These are phyloP conservation scores for Mus minutoides DNA, from an alignment of 2,797 vertebrate species.

Conservation along the genomic window DNA sequence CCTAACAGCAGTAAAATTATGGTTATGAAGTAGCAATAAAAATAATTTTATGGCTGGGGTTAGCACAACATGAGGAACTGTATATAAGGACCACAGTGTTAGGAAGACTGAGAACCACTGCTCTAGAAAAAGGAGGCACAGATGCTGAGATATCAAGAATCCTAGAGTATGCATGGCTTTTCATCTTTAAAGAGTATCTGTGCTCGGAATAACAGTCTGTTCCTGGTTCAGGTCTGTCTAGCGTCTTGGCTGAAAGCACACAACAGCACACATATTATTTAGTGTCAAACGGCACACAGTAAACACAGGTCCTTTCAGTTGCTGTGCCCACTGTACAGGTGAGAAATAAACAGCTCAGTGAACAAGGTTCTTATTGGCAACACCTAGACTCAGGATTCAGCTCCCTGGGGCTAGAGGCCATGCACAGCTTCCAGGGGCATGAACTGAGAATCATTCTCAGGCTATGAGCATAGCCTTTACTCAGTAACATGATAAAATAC, in stretches of 20 bases:
- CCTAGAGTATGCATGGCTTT: background rate
- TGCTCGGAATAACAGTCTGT: background rate
- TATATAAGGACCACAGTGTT: background rate
- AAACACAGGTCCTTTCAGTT: background rate
- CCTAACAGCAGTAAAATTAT: background rate
- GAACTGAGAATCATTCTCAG: background rate
- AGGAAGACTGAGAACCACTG: background rate
- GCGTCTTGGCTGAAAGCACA: background rate
- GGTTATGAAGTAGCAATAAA: background rate
- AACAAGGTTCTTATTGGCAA: background rate
- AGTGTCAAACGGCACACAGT: background rate
- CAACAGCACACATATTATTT: background rate
- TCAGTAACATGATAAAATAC: background rate
- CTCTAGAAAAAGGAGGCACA: background rate
- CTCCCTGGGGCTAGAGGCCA: background rate
- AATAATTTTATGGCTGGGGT: background rate
- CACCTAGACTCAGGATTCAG: background rate
- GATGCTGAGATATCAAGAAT: background rate
- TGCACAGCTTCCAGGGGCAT: background rate
- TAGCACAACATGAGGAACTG: background rate
- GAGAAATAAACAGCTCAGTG: background rate
- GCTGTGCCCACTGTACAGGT: background rate
- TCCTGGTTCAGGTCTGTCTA: background rate
- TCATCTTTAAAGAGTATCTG: background rate
- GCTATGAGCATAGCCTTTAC: background rate